Base-by-base conservation (phyloP, 2,888 invertebrate genomes). In the Hydrotaea cyrtoneurina region DNA sequence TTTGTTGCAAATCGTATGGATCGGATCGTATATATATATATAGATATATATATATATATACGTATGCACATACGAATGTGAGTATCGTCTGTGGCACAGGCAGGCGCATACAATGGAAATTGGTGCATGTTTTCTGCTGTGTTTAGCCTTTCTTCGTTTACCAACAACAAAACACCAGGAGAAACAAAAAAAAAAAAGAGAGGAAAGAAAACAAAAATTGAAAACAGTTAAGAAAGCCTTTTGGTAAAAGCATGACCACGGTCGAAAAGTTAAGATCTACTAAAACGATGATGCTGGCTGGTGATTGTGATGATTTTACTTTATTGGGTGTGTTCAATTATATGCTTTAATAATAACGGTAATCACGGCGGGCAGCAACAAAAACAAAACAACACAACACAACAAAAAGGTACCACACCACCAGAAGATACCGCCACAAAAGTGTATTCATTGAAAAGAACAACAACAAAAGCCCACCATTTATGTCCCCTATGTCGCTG, bases 241-340 rank as follows among this genome's bases (percentile, higher is more conserved):
- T 71, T 53, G 13, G 85, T 80, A 85, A 82, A 80, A 80, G 85
- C 85, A 82, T 82, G 82, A 85, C 82, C 82, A 85, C 77, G 82
- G 79, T 73, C 79, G 79, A 82, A 85, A 50, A 85, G 85, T 85
- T 85, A 85, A 85, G 79, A 85, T 85, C 85, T 85, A 74, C 74
- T 80, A 62, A 64, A 62, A 82, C 85, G 81, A 86, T 80, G 80
- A 83, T 86, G 80, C 66, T 78, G 59, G 71, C 76, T 64, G 74
- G 80, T 69, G 84, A 85, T 85, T 85, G 84, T 79, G 82, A 80
- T 83, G 78, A 78, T 82, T 86, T 86, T 82, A 83, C 84, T 87
- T 86, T 86, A 87, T 84, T 86, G 87, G 87, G 87, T 86, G 87
- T 87, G 87, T 87, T 87, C 86, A 87, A 87, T 86, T 86, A 87